A percentile compares a stretch with the other conserved stretches of the same genome.
Evolutionary conservation across 2,888 invertebrate species (phyloP).

Genomic region (Diarsia mendica): DNA sequence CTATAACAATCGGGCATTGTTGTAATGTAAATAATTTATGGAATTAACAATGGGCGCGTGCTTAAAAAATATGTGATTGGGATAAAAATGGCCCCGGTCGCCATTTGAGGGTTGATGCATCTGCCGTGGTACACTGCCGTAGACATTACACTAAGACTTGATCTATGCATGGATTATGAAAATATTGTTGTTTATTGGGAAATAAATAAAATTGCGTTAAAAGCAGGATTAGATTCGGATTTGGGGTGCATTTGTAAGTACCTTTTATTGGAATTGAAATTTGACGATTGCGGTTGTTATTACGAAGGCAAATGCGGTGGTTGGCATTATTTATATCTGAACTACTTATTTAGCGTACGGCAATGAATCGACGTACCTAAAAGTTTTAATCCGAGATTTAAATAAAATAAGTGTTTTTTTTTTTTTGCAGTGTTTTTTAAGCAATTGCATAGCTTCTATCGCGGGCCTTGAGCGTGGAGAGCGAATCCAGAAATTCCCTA

Average conservation of each 20-base stretch:
- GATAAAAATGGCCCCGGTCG: constrained; percentile 69
- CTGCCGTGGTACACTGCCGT: constrained; percentile 67
- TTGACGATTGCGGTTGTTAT: background rate
- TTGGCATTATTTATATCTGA: background rate
- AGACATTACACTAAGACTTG: constrained; percentile 58
- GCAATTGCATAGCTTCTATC: no score
- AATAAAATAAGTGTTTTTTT: background rate
- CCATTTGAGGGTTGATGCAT: constrained; percentile 76
- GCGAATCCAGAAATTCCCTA: no score
- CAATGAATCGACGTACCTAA: no score
- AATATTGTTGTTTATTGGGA: constrained; percentile 63
- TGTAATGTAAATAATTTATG: constrained; percentile 77
- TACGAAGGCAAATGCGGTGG: no score
- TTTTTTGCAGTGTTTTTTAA: no score
- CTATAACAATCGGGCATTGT: constrained; percentile 78
- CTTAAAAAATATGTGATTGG: constrained; percentile 75
- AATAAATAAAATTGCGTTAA: constrained; percentile 57
- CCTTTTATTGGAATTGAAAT: constrained; percentile 1
- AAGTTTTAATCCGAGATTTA: background rate
- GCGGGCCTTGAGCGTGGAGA: no score
- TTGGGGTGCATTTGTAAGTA: constrained; percentile 38
- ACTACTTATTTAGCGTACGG: background rate
- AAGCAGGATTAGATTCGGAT: constrained; percentile 29
- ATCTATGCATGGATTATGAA: constrained; percentile 59
- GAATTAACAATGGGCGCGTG: constrained; percentile 82